Conservation (phyloP, 2,888 invertebrate genomes). For the Dicycla oo region DNA sequence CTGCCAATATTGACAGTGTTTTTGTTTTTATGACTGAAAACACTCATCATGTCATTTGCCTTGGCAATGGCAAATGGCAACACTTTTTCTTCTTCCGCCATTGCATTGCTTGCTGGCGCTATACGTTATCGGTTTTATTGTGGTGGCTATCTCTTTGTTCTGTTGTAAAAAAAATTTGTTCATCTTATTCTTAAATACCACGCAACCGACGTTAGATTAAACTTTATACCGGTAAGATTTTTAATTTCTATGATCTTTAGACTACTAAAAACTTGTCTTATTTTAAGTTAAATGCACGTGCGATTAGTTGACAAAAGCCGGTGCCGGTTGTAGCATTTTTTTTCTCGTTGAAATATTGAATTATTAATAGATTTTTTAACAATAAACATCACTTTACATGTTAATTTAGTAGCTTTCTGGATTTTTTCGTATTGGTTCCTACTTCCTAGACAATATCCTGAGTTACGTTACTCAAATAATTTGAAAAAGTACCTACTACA, state of each 20-base stretch:
- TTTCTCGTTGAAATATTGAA: constrained; percentile 17
- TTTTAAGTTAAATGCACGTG: constrained; percentile 60
- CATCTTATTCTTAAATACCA: constrained; percentile 25
- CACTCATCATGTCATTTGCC: background rate
- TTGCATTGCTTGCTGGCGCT: constrained; percentile 57
- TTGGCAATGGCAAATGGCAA: constrained; percentile 9
- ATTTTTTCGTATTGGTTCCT: constrained; percentile 2
- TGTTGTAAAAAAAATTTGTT: constrained; percentile 34
- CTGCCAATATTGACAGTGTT: background rate
- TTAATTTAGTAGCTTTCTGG: constrained; percentile 16
- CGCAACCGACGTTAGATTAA: constrained; percentile 15
- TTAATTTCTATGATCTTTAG: background rate
- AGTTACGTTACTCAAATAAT: background rate
- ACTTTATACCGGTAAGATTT: constrained; percentile 49
- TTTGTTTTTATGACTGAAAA: constrained; percentile 17
- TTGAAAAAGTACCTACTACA: constrained; percentile 9
- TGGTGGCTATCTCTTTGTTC: constrained; percentile 60
- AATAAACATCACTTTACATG: constrained; percentile 28
- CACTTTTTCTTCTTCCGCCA: constrained; percentile 47
- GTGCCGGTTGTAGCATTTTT: constrained; percentile 58
- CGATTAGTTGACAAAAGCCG: constrained; percentile 68
- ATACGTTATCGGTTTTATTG: constrained; percentile 47
- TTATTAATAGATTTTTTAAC: constrained; percentile 39
- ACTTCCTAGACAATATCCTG: background rate
- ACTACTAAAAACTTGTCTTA: background rate